Percentiles rank a stretch among this genome's conserved stretches.
Conservation (phyloP, 1,140 invertebrate genomes). For the Aricia agestis region DNA sequence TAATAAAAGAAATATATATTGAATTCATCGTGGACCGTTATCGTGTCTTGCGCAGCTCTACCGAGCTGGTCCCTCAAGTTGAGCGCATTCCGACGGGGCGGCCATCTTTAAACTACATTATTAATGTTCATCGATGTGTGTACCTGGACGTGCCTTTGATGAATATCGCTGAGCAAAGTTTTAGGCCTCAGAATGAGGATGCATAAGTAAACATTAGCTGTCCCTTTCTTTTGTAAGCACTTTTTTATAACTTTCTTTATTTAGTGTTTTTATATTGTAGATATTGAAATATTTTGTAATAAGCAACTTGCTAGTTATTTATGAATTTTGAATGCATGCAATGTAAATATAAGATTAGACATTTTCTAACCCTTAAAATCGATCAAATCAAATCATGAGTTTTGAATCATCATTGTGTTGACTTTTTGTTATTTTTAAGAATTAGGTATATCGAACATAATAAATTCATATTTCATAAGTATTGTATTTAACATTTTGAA, state of each 20-base stretch:
- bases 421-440: too few species aligned
- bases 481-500: too few species aligned
- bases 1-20: background rate
- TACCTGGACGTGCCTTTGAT: constrained; percentile 14
- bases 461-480: too few species aligned
- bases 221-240: background rate
- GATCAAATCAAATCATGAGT: too few species aligned
- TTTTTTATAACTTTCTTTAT: background rate
- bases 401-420: too few species aligned
- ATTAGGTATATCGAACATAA: too few species aligned
- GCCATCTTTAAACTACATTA: constrained; percentile 72
- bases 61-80: constrained; percentile 41
- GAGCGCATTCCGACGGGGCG: constrained; percentile 53
- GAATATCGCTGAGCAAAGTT: constrained; percentile 2
- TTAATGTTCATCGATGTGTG: constrained; percentile 42
- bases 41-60: constrained; percentile 48
- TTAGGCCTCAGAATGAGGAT: constrained; percentile 4
- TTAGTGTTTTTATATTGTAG: background rate
- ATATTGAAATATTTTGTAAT: too few species aligned
- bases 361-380: too few species aligned
- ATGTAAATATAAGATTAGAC: too few species aligned
- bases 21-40: constrained; percentile 21
- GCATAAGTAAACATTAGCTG: constrained; percentile 4
- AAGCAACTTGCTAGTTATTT: too few species aligned
- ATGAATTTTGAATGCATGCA: too few species aligned